Percentiles rank a stretch among this genome's conserved stretches.
phyloP scores from a whole-genome alignment of 2,888 invertebrate species.

The Psylliodes chrysocephalus region DNA sequence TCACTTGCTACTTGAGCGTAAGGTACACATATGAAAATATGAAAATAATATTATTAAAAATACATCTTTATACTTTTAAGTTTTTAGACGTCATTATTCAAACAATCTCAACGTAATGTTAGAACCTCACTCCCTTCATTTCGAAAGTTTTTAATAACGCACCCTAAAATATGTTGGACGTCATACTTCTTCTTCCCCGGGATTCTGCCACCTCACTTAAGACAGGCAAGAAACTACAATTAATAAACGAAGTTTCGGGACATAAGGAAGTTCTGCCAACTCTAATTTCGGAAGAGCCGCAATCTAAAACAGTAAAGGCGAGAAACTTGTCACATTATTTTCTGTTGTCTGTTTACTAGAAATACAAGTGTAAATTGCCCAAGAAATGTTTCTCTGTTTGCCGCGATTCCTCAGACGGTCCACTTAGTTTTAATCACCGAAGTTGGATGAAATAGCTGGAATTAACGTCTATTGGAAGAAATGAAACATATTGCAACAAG shows the following conservation, averaged over 20 bases:
- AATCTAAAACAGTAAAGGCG: constrained; percentile 58
- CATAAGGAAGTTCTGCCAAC: constrained; percentile 52
- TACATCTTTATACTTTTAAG: constrained; percentile 11
- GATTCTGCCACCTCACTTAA: constrained; percentile 51
- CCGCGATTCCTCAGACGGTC: constrained; percentile 20
- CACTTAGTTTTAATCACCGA: constrained; percentile 20
- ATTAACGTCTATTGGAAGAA: not conserved
- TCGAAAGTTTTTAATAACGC: constrained; percentile 12
- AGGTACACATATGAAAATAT: too few relatives aligned
- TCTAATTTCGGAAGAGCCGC: constrained; percentile 56
- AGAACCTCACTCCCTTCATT: too few relatives aligned
- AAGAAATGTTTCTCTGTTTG: constrained; percentile 11
- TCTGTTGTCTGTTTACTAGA: constrained; percentile 43
- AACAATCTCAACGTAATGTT: constrained; percentile 26
- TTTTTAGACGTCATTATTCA: constrained; percentile 1
- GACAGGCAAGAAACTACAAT: constrained; percentile 56
- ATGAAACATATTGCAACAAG: not conserved
- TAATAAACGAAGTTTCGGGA: constrained; percentile 60
- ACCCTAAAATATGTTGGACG: constrained; percentile 11
- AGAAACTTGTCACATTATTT: constrained; percentile 46
- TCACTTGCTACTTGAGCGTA: too few relatives aligned
- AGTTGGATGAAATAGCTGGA: constrained; percentile 21
- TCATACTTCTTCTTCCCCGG: constrained; percentile 40
- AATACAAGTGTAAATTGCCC: constrained; percentile 35
- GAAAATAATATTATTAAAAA: not conserved